phyloP scores from a whole-genome alignment of 1,140 invertebrate species.

The Lerema accius region DNA sequence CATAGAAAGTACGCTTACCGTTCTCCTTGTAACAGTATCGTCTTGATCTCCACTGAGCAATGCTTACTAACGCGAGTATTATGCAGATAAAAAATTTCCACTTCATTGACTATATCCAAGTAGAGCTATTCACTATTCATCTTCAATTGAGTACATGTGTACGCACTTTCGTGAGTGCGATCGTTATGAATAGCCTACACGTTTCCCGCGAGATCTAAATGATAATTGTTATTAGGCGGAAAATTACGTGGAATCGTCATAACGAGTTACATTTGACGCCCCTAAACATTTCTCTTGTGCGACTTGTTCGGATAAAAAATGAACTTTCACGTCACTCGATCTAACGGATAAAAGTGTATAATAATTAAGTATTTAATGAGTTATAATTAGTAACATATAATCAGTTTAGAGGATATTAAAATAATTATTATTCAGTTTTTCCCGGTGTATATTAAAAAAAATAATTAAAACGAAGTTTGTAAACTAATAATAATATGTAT shows the following conservation, averaged over 20 bases:
- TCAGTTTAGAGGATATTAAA: no score
- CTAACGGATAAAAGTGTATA: no score
- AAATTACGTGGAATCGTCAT: conserved; percentile 56
- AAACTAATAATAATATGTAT: no score
- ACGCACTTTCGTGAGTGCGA: conserved; percentile 15
- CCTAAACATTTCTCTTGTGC: conserved; percentile 60
- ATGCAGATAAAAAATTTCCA: conserved; percentile 33
- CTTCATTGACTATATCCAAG: conserved; percentile 27
- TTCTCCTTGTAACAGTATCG: conserved; percentile 19
- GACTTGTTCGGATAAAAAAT: conserved; percentile 3
- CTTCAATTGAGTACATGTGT: neutral
- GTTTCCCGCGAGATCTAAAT: conserved; percentile 44
- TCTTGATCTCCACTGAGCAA: conserved; percentile 15
- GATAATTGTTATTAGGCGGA: conserved; percentile 67
- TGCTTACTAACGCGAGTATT: conserved; percentile 28
- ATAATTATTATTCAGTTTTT: neutral
- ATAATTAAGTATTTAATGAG: no score
- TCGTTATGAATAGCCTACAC: conserved; percentile 39
- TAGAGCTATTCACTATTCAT: conserved; percentile 4
- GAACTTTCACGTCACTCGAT: no score
- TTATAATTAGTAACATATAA: no score
- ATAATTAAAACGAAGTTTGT: no score
- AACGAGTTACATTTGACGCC: conserved; percentile 57
- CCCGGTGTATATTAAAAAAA: neutral
- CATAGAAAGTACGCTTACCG: conserved; percentile 1